phyloP scores from a whole-genome alignment of 92 coral and sea anemone species.

The Umimayanthus kanabou region DNA sequence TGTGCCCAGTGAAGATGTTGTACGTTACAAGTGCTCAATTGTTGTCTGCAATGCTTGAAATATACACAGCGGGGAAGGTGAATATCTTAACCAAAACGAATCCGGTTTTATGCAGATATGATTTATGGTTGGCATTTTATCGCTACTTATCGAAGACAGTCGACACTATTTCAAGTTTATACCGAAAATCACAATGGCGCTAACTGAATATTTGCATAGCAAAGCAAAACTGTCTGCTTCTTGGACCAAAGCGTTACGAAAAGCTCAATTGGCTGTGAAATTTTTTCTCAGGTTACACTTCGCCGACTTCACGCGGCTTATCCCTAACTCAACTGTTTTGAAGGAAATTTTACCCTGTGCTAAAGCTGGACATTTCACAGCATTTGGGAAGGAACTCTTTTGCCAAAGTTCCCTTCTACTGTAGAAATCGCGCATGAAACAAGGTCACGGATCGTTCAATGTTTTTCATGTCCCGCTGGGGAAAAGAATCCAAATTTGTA shows the following conservation, averaged over 20 bases:
- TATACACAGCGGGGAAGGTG: not conserved
- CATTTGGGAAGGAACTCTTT: not conserved
- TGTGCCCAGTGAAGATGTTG: not conserved
- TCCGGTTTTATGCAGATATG: constrained; percentile 6
- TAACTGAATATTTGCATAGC: not conserved
- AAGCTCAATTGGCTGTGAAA: constrained; percentile 43
- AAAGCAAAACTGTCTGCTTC: not conserved
- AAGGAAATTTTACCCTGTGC: not conserved
- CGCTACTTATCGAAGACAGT: not conserved
- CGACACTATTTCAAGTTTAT: not conserved
- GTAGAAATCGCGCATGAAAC: not conserved
- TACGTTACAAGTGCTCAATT: not conserved
- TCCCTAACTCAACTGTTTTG: too few species aligned
- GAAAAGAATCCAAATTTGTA: constrained; percentile 23
- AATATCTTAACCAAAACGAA: not conserved
- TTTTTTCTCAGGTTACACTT: constrained; percentile 14
- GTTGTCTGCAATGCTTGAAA: not conserved
- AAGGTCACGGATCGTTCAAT: constrained; percentile 24
- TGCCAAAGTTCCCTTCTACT: not conserved
- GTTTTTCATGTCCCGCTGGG: constrained; percentile 43
- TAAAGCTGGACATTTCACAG: not conserved
- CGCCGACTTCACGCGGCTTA: not conserved
- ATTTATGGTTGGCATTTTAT: not conserved
- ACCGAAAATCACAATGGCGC: not conserved
- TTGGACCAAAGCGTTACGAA: constrained; percentile 5